A percentile compares a stretch with the other conserved stretches of the same genome.
Conservation (phyloP, 2,113 vertebrate genomes). For the Atrichornis clamosus region DNA sequence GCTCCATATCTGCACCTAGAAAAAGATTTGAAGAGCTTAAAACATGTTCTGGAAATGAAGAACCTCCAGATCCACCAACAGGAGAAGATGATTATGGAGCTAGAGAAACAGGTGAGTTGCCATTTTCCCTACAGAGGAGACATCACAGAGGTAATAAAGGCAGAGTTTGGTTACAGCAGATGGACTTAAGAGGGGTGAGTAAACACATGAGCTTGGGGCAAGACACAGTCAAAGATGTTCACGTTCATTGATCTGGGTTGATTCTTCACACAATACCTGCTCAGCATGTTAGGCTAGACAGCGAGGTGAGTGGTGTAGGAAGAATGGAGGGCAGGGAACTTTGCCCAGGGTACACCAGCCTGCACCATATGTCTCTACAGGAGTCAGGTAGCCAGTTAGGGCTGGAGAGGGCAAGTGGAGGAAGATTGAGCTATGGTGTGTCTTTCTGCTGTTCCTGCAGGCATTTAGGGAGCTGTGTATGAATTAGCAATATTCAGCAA, state of each 20-base stretch:
- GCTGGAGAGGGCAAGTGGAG: not conserved
- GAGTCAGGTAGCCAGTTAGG: not conserved
- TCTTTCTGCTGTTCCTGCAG: not conserved
- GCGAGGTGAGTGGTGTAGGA: rapidly evolving
- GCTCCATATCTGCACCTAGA: slow-evolving; percentile 95
- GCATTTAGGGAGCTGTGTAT: not conserved
- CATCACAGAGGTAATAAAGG: not conserved
- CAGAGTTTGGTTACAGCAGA: not conserved
- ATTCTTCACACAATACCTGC: not conserved
- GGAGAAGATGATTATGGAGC: slow-evolving; percentile 91
- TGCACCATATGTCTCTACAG: not conserved
- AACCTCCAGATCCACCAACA: slow-evolving; percentile 95
- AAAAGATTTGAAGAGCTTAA: slow-evolving; percentile 92
- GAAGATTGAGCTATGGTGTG: not conserved
- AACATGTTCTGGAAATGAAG: slow-evolving; percentile 95
- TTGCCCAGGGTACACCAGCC: not conserved
- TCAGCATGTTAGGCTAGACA: not conserved
- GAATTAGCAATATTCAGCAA: not conserved
- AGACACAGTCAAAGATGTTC: not conserved
- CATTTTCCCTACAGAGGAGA: not conserved
- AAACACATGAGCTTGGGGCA: not conserved
- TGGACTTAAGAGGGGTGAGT: not conserved
- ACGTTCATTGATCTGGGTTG: not conserved
- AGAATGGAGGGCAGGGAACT: not conserved
- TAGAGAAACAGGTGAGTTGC: slow-evolving; percentile 89